Evolutionary conservation across 2,888 invertebrate genomes (phyloP), one percentile per base, ranked within the genome.

Genomic region (Pristionchus mayeri): DNA sequence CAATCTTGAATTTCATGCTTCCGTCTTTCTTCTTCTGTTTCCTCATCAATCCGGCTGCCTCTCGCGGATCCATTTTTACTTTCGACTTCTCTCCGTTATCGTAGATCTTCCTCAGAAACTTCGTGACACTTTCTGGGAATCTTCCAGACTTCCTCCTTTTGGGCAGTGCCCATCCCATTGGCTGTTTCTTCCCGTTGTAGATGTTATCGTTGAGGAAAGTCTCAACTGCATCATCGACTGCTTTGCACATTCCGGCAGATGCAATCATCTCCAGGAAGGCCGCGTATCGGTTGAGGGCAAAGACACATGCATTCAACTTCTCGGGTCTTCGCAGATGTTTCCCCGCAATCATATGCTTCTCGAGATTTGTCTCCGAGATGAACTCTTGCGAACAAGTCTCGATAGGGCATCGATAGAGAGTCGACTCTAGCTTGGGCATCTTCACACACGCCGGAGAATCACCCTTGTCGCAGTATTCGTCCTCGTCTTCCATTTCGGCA

Each of bases 21-120:
- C 60, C 60, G n/a, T 60, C 24, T 11, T 11, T 21, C 9, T n/a
- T 60, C 60, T 60, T 60, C 60, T 11, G 16, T 7, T n/a, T n/a
- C n/a, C 60, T 60, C 60, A 60, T 60, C 60, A 60, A 7, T 24
- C 6, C 7, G 9, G 21, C 60, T 60, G 60, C 60, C n/a, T 21
- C 24, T 60, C 60, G 21, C 6, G 60, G n/a, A 60, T 60, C 24
- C n/a, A 7, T 60, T 7, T 60, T 60, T 21, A 60, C 24, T 21
- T n/a, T n/a, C 9, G 60, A n/a, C 13, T 21, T 9, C 9, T 60
- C 60, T 60, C 60, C 60, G 9, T 60, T n/a, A 9, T 60, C n/a
- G 24, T 16, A 60, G n/a, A 60, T 60, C 9, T 60, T 24, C 60
- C n/a, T 60, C 60, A 60, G 60, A n/a, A 60, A 60, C n/a, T 60